A percentile compares a stretch with the other conserved stretches of the same genome.
Conservation (phyloP, 2,888 invertebrate genomes). For the Psylliodes chrysocephalus region DNA sequence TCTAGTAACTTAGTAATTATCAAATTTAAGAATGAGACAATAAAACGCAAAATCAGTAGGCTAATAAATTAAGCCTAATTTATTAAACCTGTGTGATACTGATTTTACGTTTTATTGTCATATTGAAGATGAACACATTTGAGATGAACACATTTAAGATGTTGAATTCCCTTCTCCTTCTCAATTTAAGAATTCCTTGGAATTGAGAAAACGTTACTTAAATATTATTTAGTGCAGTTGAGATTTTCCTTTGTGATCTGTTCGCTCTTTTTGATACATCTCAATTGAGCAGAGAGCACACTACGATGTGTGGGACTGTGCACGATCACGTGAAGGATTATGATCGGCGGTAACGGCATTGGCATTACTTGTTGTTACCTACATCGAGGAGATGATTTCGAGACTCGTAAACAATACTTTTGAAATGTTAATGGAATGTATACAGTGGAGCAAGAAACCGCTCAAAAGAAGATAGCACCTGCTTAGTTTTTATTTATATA, state of each 20-base stretch:
- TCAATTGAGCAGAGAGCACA: slow-evolving; percentile 49
- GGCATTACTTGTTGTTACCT: slow-evolving; percentile 50
- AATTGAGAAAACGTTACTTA: no score
- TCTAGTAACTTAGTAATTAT: no score
- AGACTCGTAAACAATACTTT: slow-evolving; percentile 51
- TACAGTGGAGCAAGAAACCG: slow-evolving; percentile 9
- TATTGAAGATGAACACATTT: no score
- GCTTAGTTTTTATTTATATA: background rate
- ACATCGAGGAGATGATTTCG: slow-evolving; percentile 50
- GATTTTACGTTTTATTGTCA: no score
- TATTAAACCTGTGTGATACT: no score
- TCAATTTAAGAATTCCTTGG: no score
- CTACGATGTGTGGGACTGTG: slow-evolving; percentile 49
- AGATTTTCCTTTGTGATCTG: slow-evolving; percentile 5
- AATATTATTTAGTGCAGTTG: background rate
- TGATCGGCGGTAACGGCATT: slow-evolving; percentile 49
- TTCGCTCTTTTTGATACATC: slow-evolving; percentile 48
- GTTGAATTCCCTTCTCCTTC: no score
- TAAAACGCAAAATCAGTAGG: no score
- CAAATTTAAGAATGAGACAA: no score
- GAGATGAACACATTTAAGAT: no score
- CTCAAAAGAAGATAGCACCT: slow-evolving; percentile 4
- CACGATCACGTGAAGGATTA: slow-evolving; percentile 52
- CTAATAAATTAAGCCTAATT: no score
- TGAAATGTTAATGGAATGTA: slow-evolving; percentile 47